phyloP scores from a whole-genome alignment of 2,888 invertebrate genomes.

The Brachyopa scutellaris region DNA sequence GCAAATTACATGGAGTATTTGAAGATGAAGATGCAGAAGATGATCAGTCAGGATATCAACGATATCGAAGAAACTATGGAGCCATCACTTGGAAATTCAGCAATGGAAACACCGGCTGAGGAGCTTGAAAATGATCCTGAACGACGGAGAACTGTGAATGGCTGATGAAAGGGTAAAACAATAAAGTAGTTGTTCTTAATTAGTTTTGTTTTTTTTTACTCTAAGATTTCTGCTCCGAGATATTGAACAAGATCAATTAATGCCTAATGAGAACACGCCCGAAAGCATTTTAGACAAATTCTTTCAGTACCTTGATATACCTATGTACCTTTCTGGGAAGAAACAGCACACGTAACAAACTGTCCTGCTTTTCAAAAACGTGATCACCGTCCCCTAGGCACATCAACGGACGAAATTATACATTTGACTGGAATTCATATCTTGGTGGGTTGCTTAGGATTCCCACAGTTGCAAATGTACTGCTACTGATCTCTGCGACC shows the following conservation, averaged over 20 bases:
- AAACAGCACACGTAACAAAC: constrained; percentile 1
- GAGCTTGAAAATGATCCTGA: no score
- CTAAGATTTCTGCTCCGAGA: not conserved
- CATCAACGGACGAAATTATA: not conserved
- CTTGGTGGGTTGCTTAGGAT: not conserved
- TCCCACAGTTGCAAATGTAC: no score
- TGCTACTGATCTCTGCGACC: constrained; percentile 1
- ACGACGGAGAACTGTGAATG: no score
- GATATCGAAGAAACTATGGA: not conserved
- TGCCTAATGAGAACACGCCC: not conserved
- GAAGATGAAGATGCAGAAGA: not conserved
- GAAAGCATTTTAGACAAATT: no score
- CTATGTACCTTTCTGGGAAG: not conserved
- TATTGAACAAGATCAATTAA: not conserved
- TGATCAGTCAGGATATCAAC: not conserved
- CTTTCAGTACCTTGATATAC: no score
- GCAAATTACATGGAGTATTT: not conserved
- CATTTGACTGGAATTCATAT: not conserved
- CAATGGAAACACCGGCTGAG: no score
- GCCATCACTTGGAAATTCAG: not conserved
- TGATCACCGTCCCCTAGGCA: not conserved
- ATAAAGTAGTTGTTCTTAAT: no score
- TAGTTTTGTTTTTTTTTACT: not conserved
- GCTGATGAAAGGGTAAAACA: no score
- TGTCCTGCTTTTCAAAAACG: no score